phyloP scores from a whole-genome alignment of 37 sponge, comb jelly and placozoan genomes.

The Petrosia ficiformis region DNA sequence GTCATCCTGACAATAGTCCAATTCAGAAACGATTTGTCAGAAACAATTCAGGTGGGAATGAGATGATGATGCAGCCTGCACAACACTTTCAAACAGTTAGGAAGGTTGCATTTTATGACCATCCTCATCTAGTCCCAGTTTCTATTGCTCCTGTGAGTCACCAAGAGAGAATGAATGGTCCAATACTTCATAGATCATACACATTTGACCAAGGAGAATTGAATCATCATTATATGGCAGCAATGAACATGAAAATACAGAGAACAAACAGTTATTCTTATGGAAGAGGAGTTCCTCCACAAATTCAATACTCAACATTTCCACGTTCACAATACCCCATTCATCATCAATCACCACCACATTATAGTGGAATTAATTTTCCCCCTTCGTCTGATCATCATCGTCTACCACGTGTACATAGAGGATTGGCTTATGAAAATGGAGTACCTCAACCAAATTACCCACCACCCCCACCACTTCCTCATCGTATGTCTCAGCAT shows the following conservation, averaged over 20 bases:
- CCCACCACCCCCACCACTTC: too few relatives aligned
- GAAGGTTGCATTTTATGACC: too few relatives aligned
- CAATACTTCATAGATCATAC: not conserved
- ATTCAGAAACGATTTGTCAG: too few relatives aligned
- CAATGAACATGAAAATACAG: not conserved
- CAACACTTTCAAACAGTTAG: too few relatives aligned
- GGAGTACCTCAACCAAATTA: not conserved
- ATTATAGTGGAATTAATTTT: not conserved
- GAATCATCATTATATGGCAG: not conserved
- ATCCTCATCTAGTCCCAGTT: too few relatives aligned
- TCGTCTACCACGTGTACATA: not conserved
- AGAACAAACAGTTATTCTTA: not conserved
- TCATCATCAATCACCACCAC: too few relatives aligned
- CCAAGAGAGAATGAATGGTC: too few relatives aligned
- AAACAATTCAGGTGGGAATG: too few relatives aligned
- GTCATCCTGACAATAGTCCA: too few relatives aligned
- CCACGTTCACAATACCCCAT: not conserved
- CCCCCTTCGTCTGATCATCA: not conserved
- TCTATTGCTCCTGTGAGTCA: too few relatives aligned
- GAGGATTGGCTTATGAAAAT: not conserved
- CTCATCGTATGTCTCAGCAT: too few relatives aligned
- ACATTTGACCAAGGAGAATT: not conserved
- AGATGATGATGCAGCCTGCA: too few relatives aligned
- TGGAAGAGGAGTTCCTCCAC: not conserved
- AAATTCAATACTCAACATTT: not conserved